These are phyloP conservation scores for Drosophila saltans DNA, from an alignment of 1,140 invertebrate species.

Conservation along the genomic window DNA sequence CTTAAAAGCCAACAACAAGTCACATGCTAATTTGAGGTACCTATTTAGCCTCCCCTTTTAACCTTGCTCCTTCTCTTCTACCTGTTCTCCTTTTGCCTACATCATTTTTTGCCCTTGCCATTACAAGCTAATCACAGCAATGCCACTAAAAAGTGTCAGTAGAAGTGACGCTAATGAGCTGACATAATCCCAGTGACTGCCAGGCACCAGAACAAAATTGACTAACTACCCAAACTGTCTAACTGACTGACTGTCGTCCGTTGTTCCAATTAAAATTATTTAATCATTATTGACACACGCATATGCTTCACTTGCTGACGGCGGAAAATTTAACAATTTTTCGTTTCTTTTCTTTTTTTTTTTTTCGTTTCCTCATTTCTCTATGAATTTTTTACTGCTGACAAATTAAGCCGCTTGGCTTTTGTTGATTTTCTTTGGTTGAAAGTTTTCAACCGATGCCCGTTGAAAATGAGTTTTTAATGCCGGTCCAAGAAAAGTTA, in stretches of 20 bases:
- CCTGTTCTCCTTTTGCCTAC: not conserved
- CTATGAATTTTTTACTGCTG: constrained; percentile 39
- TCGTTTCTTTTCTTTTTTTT: constrained; percentile 23
- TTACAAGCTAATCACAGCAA: constrained; percentile 55
- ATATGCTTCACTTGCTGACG: constrained; percentile 15
- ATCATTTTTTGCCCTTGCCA: constrained; percentile 15
- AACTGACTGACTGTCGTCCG: constrained; percentile 2
- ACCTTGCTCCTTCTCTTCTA: not conserved
- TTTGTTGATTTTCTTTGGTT: constrained; percentile 27
- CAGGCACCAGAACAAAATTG: not conserved
- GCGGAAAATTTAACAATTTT: constrained; percentile 35
- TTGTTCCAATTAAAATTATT: constrained; percentile 63
- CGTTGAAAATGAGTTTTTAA: constrained; percentile 48
- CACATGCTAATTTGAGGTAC: constrained; percentile 66
- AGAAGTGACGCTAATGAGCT: constrained; percentile 75
- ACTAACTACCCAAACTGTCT: not conserved
- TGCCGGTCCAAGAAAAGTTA: constrained; percentile 35
- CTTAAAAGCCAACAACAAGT: constrained; percentile 67
- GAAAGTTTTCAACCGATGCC: constrained; percentile 21
- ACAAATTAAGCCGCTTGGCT: constrained; percentile 64
- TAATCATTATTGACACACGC: constrained; percentile 71
- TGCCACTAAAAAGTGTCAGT: constrained; percentile 62
- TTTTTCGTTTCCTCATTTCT: constrained; percentile 15
- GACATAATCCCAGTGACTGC: constrained; percentile 46
- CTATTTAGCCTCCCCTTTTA: not conserved